Evolutionary conservation across 1,140 invertebrate genomes (phyloP).

Genomic region (Steinernema khuongi): DNA sequence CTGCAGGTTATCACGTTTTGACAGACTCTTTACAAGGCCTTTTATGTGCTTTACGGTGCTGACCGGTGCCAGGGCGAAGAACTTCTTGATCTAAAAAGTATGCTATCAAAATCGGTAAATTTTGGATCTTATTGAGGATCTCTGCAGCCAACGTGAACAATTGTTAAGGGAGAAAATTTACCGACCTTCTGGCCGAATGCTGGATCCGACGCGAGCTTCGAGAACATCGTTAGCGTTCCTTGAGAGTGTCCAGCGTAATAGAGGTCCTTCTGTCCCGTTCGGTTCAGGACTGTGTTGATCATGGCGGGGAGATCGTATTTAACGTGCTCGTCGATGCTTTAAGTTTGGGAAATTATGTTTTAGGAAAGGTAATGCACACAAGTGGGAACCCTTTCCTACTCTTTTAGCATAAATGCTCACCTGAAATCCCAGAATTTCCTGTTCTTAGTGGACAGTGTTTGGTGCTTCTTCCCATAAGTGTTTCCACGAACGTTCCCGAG

Average conservation of each 20-base stretch:
- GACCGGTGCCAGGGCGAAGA: constrained; percentile 33
- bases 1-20: too few relatives aligned
- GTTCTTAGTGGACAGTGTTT: constrained; percentile 38
- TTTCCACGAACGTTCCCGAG: constrained; percentile 68
- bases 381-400: too few relatives aligned
- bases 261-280: constrained; percentile 47
- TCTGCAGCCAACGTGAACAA: too few relatives aligned
- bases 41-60: constrained; percentile 17
- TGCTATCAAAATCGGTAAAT: constrained; percentile 7
- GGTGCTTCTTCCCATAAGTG: constrained; percentile 65
- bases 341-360: background rate
- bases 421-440: constrained; percentile 59
- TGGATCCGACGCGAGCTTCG: background rate
- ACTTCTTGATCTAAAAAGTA: constrained; percentile 2
- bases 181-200: too few relatives aligned
- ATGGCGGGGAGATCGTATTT: constrained; percentile 68
- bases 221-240: constrained; percentile 52
- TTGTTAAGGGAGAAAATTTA: too few relatives aligned
- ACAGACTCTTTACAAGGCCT: constrained; percentile 24
- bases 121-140: too few relatives aligned
- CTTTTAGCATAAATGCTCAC: background rate
- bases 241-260: constrained; percentile 62
- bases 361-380: too few relatives aligned
- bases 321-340: constrained; percentile 73
- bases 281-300: constrained; percentile 66